These are phyloP conservation scores for Leistus spinibarbis DNA, from an alignment of 2,888 invertebrate species.

Conservation along the genomic window DNA sequence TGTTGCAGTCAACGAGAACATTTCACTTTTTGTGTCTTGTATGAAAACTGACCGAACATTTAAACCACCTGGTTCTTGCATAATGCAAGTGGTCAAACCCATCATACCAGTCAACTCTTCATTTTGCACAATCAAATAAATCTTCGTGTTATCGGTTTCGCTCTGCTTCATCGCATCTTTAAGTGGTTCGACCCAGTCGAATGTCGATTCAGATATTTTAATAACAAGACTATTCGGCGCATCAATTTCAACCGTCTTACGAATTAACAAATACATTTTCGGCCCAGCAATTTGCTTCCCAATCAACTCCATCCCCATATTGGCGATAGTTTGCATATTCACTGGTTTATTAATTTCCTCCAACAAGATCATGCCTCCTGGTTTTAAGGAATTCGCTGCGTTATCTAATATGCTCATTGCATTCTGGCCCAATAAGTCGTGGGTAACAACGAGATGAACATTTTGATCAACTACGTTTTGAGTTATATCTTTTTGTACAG, in stretches of 20 bases:
- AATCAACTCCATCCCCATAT: conserved; percentile 61
- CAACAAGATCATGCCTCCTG: conserved; percentile 73
- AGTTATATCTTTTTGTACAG: conserved; percentile 67
- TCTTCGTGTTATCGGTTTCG: conserved; percentile 64
- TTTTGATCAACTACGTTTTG: conserved; percentile 68
- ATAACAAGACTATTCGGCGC: conserved; percentile 61
- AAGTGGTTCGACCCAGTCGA: conserved; percentile 80
- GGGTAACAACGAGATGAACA: conserved; percentile 70
- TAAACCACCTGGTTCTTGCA: conserved; percentile 83
- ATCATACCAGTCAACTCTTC: conserved; percentile 77
- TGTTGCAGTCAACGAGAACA: conserved; percentile 65
- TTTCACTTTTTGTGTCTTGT: conserved; percentile 66
- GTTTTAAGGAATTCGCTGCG: conserved; percentile 67
- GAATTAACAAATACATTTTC: conserved; percentile 70
- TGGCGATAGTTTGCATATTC: conserved; percentile 53
- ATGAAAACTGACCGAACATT: conserved; percentile 76
- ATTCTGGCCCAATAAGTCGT: conserved; percentile 67
- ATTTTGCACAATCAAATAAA: conserved; percentile 73
- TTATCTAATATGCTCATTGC: conserved; percentile 62
- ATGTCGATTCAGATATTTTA: conserved; percentile 71
- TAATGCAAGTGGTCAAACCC: conserved; percentile 90
- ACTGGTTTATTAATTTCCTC: conserved; percentile 69
- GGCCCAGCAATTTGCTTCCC: conserved; percentile 69
- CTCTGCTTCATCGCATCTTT: conserved; percentile 75
- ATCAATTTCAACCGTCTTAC: conserved; percentile 58